Base-by-base conservation (phyloP, 2,888 invertebrate species). In the Norana najaformis region DNA sequence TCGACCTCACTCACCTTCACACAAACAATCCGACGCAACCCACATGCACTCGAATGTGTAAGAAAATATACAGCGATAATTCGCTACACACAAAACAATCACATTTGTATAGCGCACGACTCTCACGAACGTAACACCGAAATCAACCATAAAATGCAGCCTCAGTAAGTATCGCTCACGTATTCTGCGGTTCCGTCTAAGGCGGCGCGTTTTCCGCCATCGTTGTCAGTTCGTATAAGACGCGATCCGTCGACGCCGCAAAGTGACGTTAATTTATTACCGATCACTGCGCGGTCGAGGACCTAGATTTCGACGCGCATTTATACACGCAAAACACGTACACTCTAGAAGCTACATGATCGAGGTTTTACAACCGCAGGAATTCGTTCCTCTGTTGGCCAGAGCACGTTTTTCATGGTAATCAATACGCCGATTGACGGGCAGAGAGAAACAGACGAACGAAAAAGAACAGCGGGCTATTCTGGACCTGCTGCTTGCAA, bases 381-480 rank as follows among this genome's bases (percentile, higher is more conserved):
- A 69, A 69, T 69, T n/a, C 69, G 69, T n/a, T 69, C 69, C n/a
- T n/a, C n/a, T 11, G 69, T 69, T 69, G 18, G 35, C n/a, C 35
- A 14, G 16, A 20, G 38, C 14, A n/a, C 14, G 18, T 18, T n/a
- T 35, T 83, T 34, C 35, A 20, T 41, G 23, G 23, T 90, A 34
- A 83, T 88, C 36, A 69, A 88, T 90, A 36, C 69, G 69, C 69
- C n/a, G 69, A 69, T 69, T 69, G 69, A 69, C 30, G 30, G 69
- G n/a, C 23, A 23, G 47, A n/a, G 23, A 0, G 23, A 23, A 47
- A 47, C 20, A 3, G 1, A 1, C 4, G 23, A 47, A 47, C n/a
- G 69, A 13, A n/a, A 69, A n/a, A 69, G 69, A 69, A 30, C 69
- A 69, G 69, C 69, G n/a, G 69, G 11, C n/a, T 13, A 30, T 30